phyloP scores from a whole-genome alignment of 2,797 vertebrate species.

The Erithacus rubecula region DNA sequence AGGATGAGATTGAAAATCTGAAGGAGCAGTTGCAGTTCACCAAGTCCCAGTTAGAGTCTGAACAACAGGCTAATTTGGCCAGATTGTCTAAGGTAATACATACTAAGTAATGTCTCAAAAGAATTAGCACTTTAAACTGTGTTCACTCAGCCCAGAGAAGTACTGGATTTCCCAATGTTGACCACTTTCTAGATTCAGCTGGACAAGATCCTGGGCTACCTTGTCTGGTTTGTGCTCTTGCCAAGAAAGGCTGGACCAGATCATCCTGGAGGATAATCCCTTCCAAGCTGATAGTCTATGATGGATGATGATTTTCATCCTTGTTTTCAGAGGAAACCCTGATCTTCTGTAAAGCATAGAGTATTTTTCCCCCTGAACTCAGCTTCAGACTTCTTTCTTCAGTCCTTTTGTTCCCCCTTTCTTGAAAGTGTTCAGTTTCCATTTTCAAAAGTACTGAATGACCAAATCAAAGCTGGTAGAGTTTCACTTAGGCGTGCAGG shows the following conservation, averaged over 20 bases:
- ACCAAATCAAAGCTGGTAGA: not conserved
- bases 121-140: not conserved
- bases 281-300: not conserved
- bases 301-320: not conserved
- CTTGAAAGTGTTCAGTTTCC: not conserved
- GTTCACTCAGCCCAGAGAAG: not conserved
- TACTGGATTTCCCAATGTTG: not conserved
- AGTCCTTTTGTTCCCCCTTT: not conserved
- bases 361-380: not conserved
- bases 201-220: not conserved
- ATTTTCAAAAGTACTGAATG: not conserved
- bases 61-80: slow-evolving; percentile 77
- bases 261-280: not conserved
- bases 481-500: not conserved
- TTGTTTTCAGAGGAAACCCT: not conserved
- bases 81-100: slow-evolving; percentile 81
- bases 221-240: not conserved
- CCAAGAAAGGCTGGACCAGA: not conserved
- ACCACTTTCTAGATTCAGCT: not conserved
- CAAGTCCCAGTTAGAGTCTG: slow-evolving; percentile 79
- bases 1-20: slow-evolving; percentile 83
- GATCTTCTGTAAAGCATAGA: not conserved
- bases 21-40: slow-evolving; percentile 85
- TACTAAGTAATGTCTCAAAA: not conserved
- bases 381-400: not conserved